Conservation (phyloP, 1,140 invertebrate species). For the Hirudo medicinalis region DNA sequence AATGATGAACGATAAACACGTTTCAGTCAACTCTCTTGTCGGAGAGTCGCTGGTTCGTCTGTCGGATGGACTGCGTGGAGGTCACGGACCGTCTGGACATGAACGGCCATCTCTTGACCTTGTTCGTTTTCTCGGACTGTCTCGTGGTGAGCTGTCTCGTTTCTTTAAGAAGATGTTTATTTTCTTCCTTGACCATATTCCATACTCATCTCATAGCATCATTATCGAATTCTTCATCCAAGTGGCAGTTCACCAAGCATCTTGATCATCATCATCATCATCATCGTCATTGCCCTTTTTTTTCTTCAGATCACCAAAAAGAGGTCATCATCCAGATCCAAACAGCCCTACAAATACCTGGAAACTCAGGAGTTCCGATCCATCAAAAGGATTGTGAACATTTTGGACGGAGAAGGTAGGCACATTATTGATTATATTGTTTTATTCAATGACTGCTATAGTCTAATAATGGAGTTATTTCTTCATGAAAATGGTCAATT, state of each 20-base stretch:
- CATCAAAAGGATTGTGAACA: constrained; percentile 77
- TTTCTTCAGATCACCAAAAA: no score
- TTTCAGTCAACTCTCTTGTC: constrained; percentile 68
- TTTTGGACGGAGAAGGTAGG: constrained; percentile 63
- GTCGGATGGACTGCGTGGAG: constrained; percentile 74
- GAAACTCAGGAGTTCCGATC: constrained; percentile 70
- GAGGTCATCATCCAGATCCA: constrained; percentile 23
- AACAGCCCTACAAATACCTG: constrained; percentile 77
- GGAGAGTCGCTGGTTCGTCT: constrained; percentile 73
- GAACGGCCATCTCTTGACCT: constrained; percentile 68
- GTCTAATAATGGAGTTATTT: no score
- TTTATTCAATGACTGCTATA: no score
- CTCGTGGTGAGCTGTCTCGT: constrained; percentile 55
- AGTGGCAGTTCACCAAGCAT: no score
- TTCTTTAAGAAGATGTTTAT: background rate
- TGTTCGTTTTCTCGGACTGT: constrained; percentile 85
- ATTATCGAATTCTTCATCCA: no score
- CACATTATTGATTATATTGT: no score
- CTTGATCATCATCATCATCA: no score
- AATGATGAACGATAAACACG: constrained; percentile 16
- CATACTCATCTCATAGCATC: no score
- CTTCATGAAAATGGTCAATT: no score
- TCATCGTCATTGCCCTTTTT: no score
- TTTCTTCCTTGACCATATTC: no score
- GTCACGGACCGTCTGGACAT: constrained; percentile 69